These are phyloP conservation scores for Muraenolepis orangiensis DNA, from an alignment of 2,797 vertebrate genomes.

Conservation along the genomic window DNA sequence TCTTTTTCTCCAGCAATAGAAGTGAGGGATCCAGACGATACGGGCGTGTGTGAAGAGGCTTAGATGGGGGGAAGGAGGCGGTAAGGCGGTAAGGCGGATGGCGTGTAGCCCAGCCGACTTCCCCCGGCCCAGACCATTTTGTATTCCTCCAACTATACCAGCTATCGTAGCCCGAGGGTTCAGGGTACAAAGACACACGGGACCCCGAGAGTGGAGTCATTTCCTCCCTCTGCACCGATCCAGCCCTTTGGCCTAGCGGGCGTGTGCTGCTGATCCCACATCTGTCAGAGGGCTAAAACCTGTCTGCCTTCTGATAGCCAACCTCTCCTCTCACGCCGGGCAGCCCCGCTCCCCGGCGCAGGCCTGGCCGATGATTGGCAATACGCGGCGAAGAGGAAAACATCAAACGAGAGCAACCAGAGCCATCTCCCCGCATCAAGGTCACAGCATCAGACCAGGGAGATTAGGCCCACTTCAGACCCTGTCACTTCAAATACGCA, in stretches of 20 bases:
- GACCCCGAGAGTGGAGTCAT: conserved; percentile 65
- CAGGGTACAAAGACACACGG: conserved; percentile 56
- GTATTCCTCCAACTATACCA: conserved; percentile 52
- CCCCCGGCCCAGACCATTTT: conserved; percentile 31
- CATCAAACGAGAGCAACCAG: conserved; percentile 52
- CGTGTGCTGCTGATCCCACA: conserved; percentile 61
- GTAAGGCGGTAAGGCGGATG: conserved; percentile 41
- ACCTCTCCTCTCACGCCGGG: conserved; percentile 40
- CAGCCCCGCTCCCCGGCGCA: conserved; percentile 35
- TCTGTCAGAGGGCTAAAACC: conserved; percentile 60
- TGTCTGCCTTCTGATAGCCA: conserved; percentile 54
- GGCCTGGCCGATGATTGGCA: conserved; percentile 33
- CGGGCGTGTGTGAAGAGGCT: conserved; percentile 47
- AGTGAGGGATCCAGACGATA: conserved; percentile 22
- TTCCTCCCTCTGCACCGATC: conserved; percentile 55
- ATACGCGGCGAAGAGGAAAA: conserved; percentile 32
- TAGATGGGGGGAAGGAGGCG: conserved; percentile 37
- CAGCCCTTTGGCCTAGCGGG: conserved; percentile 58
- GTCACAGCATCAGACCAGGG: conserved; percentile 10
- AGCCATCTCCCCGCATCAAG: conserved; percentile 27
- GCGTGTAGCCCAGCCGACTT: conserved; percentile 42
- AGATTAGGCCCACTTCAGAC: conserved; percentile 19
- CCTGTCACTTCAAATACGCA: conserved; percentile 16
- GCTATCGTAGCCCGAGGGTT: conserved; percentile 47
- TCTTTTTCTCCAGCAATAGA: background rate